These are phyloP conservation scores for Drosophila meridionalis DNA, from an alignment of 2,888 invertebrate species.

Conservation along the genomic window DNA sequence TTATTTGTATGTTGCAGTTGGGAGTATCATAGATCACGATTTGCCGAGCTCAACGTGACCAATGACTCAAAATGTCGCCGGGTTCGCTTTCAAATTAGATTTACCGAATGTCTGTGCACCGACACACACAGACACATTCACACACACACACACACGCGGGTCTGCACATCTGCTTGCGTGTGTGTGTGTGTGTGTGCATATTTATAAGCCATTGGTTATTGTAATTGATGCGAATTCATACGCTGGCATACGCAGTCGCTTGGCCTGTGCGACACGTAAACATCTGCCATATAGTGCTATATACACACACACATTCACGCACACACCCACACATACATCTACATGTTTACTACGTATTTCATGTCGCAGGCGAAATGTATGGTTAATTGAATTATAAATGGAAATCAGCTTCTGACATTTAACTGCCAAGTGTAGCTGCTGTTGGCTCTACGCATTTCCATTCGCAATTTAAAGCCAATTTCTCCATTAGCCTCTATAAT, in stretches of 20 bases:
- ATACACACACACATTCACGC: not conserved
- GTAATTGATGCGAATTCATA: slow-evolving; percentile 30
- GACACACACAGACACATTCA: not conserved
- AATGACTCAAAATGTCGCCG: slow-evolving; percentile 25
- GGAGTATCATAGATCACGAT: slow-evolving; percentile 2
- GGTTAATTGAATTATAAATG: slow-evolving; percentile 40
- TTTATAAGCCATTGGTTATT: slow-evolving; percentile 16
- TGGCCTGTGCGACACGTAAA: not conserved
- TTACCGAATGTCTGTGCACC: slow-evolving; percentile 15
- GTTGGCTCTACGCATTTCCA: not conserved
- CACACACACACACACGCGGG: not conserved
- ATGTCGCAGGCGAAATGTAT: slow-evolving; percentile 3
- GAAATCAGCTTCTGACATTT: slow-evolving; percentile 15
- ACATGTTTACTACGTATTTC: not conserved
- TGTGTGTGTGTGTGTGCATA: slow-evolving; percentile 6
- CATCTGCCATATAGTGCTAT: not conserved
- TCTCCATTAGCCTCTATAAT: not conserved
- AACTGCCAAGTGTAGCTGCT: not conserved
- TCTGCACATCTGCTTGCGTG: not conserved
- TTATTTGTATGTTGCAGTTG: not conserved
- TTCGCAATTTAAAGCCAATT: not conserved
- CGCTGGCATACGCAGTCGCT: not conserved
- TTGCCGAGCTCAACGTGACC: slow-evolving; percentile 11
- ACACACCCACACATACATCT: not conserved
- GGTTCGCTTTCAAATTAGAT: slow-evolving; percentile 29